Evolutionary conservation across 2,113 vertebrate species (phyloP).

Genomic region (Psittacula cyanocephala): DNA sequence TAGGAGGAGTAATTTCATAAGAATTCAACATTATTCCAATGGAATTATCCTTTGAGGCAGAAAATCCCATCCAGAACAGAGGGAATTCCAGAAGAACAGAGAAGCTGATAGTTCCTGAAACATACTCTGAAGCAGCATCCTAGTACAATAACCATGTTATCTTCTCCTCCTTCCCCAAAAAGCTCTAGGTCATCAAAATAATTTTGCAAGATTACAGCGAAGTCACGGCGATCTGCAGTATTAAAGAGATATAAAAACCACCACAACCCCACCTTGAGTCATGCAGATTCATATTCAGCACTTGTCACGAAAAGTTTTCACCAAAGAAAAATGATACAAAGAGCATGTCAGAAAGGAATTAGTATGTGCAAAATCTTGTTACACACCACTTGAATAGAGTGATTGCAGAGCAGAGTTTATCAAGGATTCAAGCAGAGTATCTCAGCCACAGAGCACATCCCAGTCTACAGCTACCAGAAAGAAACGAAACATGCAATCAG

Average conservation of each 20-base stretch:
- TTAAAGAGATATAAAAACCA: accelerated
- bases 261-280: background rate
- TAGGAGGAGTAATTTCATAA: constrained; percentile 48
- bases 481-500: accelerated
- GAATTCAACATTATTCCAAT: constrained; percentile 8
- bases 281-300: background rate
- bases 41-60: background rate
- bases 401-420: background rate
- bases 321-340: background rate
- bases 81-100: background rate
- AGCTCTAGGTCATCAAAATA: background rate
- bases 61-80: background rate
- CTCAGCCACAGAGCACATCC: background rate
- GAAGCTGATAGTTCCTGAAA: background rate
- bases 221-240: background rate
- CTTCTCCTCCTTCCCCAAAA: background rate
- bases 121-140: background rate
- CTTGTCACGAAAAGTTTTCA: background rate
- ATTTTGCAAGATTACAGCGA: background rate
- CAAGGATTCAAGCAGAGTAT: background rate
- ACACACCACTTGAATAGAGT: background rate
- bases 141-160: background rate
- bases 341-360: background rate
- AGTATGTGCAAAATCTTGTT: background rate
- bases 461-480: background rate